Evolutionary conservation across 2,888 invertebrate genomes (phyloP).

Genomic region (Aphrophora alni): DNA sequence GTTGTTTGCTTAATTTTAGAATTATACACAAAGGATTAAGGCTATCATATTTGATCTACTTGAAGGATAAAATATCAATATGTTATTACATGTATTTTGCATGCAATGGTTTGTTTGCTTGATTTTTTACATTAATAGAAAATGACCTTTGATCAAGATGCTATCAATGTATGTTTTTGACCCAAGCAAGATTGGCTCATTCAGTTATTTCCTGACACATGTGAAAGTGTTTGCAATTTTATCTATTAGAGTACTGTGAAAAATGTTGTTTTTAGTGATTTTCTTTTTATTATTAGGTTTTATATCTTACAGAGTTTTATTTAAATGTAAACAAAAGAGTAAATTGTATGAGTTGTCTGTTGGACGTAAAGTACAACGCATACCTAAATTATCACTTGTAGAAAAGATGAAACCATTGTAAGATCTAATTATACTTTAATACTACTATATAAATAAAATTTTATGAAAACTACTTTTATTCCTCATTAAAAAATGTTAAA

Average conservation of each 20-base stretch:
- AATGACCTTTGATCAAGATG: neutral
- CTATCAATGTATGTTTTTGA: neutral
- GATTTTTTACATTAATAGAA: neutral
- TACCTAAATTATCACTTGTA: neutral
- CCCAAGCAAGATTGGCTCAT: neutral
- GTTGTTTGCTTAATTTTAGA: too few relatives aligned
- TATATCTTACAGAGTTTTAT: neutral
- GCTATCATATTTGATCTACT: too few relatives aligned
- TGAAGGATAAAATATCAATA: too few relatives aligned
- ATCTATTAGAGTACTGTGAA: neutral
- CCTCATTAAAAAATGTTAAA: too few relatives aligned
- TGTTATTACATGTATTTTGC: too few relatives aligned
- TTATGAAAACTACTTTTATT: too few relatives aligned
- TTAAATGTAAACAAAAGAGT: neutral
- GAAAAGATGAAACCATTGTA: neutral
- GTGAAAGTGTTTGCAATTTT: neutral
- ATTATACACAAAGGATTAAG: too few relatives aligned
- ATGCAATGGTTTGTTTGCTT: neutral
- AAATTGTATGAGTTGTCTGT: neutral
- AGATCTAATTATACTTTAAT: neutral
- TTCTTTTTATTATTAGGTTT: neutral
- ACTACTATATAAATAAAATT: too few relatives aligned
- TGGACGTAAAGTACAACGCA: neutral
- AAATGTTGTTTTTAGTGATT: conserved; percentile 1
- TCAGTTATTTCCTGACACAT: neutral